Conservation (phyloP, 2,113 vertebrate species). For the Excalfactoria chinensis region DNA sequence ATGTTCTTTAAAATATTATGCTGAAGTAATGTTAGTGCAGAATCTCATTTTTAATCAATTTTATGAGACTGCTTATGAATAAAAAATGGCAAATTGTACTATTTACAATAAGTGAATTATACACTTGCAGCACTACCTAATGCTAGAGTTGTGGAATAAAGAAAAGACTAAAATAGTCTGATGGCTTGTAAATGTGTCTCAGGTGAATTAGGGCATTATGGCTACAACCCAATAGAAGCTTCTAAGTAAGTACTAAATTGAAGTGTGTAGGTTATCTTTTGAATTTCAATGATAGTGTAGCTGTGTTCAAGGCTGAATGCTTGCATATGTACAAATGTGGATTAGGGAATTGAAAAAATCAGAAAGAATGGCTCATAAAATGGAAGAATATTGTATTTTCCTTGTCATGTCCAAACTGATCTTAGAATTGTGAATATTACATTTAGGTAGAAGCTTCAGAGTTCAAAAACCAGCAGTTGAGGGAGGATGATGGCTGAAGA, state of each 20-base stretch:
- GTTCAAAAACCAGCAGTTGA: not conserved
- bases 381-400: not conserved
- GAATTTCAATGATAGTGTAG: not conserved
- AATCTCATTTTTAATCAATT: not conserved
- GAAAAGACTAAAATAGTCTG: not conserved
- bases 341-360: not conserved
- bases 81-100: not conserved
- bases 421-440: not conserved
- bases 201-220: not conserved
- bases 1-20: not conserved
- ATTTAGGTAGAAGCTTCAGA: not conserved
- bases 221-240: not conserved
- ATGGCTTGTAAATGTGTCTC: not conserved
- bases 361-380: not conserved
- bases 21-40: not conserved
- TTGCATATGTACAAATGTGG: not conserved
- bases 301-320: not conserved
- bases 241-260: not conserved
- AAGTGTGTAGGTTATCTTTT: not conserved
- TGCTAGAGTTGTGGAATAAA: not conserved
- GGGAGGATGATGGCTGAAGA: not conserved
- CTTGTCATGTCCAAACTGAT: not conserved
- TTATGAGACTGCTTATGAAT: not conserved
- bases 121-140: not conserved
- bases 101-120: not conserved